Base-by-base conservation (phyloP, 2,113 vertebrate species). In the Gopherus evgoodei region DNA sequence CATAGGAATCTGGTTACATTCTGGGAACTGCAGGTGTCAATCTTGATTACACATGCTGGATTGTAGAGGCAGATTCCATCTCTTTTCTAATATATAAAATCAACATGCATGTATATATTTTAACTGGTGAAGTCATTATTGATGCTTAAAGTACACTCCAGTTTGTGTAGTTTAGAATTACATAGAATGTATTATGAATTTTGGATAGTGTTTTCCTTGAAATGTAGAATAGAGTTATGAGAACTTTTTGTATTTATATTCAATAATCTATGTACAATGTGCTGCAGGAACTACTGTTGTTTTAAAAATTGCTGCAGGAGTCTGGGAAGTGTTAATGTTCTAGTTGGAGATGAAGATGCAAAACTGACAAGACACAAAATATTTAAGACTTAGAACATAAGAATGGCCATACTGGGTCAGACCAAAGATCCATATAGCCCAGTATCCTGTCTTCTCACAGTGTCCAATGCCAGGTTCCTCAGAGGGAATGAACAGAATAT, bases 291-390 rank as follows among this genome's bases (percentile, higher is more conserved):
- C 19, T 31, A 13, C 47, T 84, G 19, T 21, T 72, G 19, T 21
- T 72, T 72, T 69, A 38, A 72, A 72, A 38, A 72, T 35, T 72
- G n/a, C 17, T 72, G 17, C 65, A 17, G 31, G 14, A 84, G 87
- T 47, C 3, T 84, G 76, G 76, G 84, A 93, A 95, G 88, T 62
- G 22, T 87, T 84, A 91, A 87, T 1, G 0, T 1, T 2, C 25
- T 93, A 86, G 35, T 79, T 93, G 92, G 47, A 57, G 84, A 93
- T 29, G 49, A 44, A 90, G 87, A 27, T 19, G 56, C 80, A 91
- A 3, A 85, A 94, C 84, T 88, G 81, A 91, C 89, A 89, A 91
- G 56, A 65, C 35, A 83, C n/a, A 38, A 24, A n/a, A 42, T 12
- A 44, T 76, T 42, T 76, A 42, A 72, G n/a, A 72, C n/a, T 65